Base-by-base conservation (phyloP, 2,797 vertebrate genomes). In the Pipistrellus kuhlii region DNA sequence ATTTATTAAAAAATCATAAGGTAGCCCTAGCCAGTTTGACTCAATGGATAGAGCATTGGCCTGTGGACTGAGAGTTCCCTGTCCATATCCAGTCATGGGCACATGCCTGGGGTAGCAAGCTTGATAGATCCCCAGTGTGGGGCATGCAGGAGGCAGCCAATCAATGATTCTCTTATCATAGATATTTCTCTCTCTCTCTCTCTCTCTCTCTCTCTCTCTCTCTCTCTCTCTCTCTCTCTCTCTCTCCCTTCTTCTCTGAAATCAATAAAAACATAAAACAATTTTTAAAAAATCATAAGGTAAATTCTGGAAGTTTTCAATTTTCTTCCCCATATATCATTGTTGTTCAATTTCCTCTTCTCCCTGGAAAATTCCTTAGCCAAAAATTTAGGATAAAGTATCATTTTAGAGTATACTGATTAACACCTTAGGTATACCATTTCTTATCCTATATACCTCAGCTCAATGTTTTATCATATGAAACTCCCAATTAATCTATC, bases 331-430 rank as follows among this genome's bases (percentile, higher is more conserved):
- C 21, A 46, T 46, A 5, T 35, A 73, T 17, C 32, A 69, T 3
- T 92, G 81, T n/a, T 76, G 12, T 83, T 78, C 13, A 38, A 21
- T 53, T 69, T 91, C 25, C 20, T 46, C 35, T 76, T 87, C 23
- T 80, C 27, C 62, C 12, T 81, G 18, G 55, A 92, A 95, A 91
- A 73, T 10, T 14, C 1, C 23, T 90, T 81, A 88, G 55, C 35
- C 20, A 85, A 68, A 75, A 85, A 32, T 44, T 85, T 83, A 73
- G 48, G n/a, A 78, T 80, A 82, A 93, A 85, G 12, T 81, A 94
- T 51, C 82, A 6, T 35, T 84, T 80, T 84, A 73, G 55, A 9
- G 5, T 35, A 85, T 11, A 91, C 2, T 77, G 89, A 68, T 27
- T 82, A 51, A 85, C 59, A 64, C 72, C 66, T 68, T 35, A 92